Base-by-base conservation (phyloP, 2,113 vertebrate species). In the Myocastor coypus region DNA sequence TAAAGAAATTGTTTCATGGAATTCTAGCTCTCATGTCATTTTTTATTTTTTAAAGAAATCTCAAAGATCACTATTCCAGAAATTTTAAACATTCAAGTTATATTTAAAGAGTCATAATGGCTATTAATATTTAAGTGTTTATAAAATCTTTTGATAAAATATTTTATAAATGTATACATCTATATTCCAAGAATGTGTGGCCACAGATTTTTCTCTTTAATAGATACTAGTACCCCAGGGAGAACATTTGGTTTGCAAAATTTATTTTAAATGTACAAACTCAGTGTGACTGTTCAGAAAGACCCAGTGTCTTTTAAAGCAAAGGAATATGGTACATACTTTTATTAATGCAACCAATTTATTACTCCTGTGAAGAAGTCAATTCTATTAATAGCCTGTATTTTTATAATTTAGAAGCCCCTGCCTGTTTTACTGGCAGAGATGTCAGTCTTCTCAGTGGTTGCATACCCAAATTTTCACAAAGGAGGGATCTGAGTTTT, bases 71-170 rank as follows among this genome's bases (percentile, higher is more conserved):
- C 0, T 28, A 22, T 17, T 34, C 34, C 34, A 94, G 75, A 12
- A 57, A 93, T 75, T 83, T 28, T 61, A 34, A 40, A 37, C 52
- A 52, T 78, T 73, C 17, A 24, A 17, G 1, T 61, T 85, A 57
- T 50, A 69, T 30, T 89, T 77, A 82, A 66, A 66, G 52, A 75
- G 24, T 89, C 37, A 71, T 69, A 73, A 66, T 71, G 24, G 73
- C 52, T 2, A 37, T 52, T 81, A 92, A 26, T 66, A 63, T 89
- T 91, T 92, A 40, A 85, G 83, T 84, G 19, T 37, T 86, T 83
- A 19, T 63, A 55, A 84, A 96, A 83, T 89, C 11, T 4, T 78
- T 94, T 32, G n/a, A 55, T 69, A 80, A 92, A 85, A 64, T 14
- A 89, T 66, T 59, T 14, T 50, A 1, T 34, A 61, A 71, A 69